Base-by-base conservation (phyloP, 2,888 invertebrate species). In the Pseudococcus longispinus region DNA sequence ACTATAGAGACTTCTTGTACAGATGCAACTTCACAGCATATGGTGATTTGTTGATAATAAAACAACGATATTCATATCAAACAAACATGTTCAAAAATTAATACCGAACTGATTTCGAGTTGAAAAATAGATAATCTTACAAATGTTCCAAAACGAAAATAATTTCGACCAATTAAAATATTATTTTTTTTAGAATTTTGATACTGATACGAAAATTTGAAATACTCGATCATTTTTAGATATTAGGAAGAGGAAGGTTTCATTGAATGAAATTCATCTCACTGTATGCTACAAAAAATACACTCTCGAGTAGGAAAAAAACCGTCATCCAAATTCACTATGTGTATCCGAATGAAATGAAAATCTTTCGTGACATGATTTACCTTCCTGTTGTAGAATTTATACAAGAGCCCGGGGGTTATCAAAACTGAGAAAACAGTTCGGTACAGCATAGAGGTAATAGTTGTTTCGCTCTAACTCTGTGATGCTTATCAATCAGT, bases 401-500 rank as follows among this genome's bases (percentile, higher is more conserved):
- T 70, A 37, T 37, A 70, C 70, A 70, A 42, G 42, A 80, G 42
- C 77, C 77, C 42, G 1, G 77, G 77, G 77, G 77, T 80, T 80
- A 80, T 42, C 77, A 42, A 42, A 80, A 80, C 77, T 42, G 20
- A 80, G 29, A 70, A 42, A 37, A 80, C 77, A 42, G 77, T 80
- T 42, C 77, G 18, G 37, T 80, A 23, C 60, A 4, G n/a, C n/a
- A 42, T 42, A 37, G 11, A 29, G 2, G 29, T 70, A 74, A 42
- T 80, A 42, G 77, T 80, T 80, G 77, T 80, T 80, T 80, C 77
- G 77, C 77, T 80, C 20, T 80, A 80, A 42, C 42, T 80, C 77
- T 80, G 37, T 37, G 77, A 80, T 80, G 77, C 77, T 80, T 80
- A 80, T 80, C 77, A 80, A 80, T 80, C 77, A 80, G 77, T 80